These are phyloP conservation scores for Lucifuga dentata DNA, from an alignment of 2,113 vertebrate genomes.

Conservation along the genomic window DNA sequence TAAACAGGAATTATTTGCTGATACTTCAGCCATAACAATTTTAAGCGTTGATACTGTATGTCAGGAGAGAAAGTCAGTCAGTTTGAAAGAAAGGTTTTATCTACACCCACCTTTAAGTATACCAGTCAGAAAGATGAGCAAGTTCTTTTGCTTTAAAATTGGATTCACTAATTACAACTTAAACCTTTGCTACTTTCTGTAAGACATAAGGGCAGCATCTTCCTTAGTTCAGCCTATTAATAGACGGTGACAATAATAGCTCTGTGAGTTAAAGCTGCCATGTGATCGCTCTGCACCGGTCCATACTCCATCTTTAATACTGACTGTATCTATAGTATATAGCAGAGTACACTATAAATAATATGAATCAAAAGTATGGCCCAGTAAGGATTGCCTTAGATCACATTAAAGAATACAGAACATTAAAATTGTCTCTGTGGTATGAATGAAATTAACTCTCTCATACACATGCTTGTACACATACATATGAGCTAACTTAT, in stretches of 20 bases:
- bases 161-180: conserved; percentile 16
- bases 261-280: conserved; percentile 66
- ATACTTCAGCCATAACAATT: no score
- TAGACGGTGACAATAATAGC: conserved; percentile 60
- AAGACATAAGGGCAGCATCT: conserved; percentile 43
- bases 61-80: no score
- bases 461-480: no score
- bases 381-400: neutral
- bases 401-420: neutral
- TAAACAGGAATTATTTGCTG: no score
- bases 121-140: conserved; percentile 10
- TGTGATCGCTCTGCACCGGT: conserved; percentile 48
- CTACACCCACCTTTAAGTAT: no score
- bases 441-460: no score
- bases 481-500: no score
- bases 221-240: conserved; percentile 60
- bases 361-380: neutral
- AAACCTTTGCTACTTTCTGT: conserved; percentile 45
- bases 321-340: no score
- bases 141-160: conserved; percentile 18
- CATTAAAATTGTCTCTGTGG: conserved; percentile 1
- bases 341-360: no score
- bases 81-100: no score
- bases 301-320: neutral
- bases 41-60: no score